These are phyloP conservation scores for Nilaparvata lugens DNA, from an alignment of 1,140 invertebrate species.

Conservation along the genomic window DNA sequence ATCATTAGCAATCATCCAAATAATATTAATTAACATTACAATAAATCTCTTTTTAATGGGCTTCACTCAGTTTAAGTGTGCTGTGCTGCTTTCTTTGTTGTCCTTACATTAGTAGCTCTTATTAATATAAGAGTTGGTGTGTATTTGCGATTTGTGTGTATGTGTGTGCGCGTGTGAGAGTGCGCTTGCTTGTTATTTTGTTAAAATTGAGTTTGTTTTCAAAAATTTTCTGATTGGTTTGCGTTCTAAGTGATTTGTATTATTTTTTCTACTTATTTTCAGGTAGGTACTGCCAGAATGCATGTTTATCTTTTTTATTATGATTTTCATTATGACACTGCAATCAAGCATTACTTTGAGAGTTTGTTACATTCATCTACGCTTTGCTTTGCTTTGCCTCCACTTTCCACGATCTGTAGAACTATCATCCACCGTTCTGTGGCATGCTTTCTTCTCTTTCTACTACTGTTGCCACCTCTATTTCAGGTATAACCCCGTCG, in stretches of 20 bases:
- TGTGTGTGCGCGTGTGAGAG: constrained; percentile 9
- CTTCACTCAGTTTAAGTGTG: constrained; percentile 12
- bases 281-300: not conserved
- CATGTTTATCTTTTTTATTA: not conserved
- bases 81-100: constrained; percentile 16
- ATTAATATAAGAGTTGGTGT: not conserved
- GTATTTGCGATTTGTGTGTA: constrained; percentile 10
- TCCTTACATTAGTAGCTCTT: not conserved
- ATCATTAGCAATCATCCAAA: no score
- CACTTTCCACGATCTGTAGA: no score
- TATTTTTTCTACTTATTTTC: not conserved
- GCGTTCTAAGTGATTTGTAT: not conserved
- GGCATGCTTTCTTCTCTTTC: no score
- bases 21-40: no score
- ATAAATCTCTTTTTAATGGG: no score
- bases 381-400: no score
- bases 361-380: no score
- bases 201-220: not conserved
- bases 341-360: no score
- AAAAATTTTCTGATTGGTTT: not conserved
- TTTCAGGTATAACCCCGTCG: no score
- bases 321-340: not conserved
- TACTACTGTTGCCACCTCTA: no score
- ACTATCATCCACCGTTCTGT: no score
- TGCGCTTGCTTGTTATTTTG: not conserved